Evolutionary conservation across 1,140 invertebrate genomes (phyloP).

Genomic region (Vanessa tameamea): DNA sequence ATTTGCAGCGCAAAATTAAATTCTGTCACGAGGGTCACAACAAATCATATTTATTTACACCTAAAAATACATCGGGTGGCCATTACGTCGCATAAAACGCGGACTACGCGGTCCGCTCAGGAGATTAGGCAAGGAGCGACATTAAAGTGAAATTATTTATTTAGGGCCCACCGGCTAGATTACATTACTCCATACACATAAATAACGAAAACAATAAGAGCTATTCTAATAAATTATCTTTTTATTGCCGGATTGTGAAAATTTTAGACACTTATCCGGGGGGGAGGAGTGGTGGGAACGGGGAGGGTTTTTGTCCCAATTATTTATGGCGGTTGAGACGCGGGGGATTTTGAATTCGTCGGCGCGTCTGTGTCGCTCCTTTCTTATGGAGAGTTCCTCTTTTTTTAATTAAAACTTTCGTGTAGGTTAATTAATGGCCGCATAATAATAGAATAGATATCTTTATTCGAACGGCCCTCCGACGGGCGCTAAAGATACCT

Average conservation of each 20-base stretch:
- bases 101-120: constrained; percentile 62
- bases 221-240: constrained; percentile 81
- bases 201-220: constrained; percentile 81
- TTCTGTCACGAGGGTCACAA: constrained; percentile 73
- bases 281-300: constrained; percentile 50
- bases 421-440: constrained; percentile 75
- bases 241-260: constrained; percentile 81
- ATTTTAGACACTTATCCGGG: constrained; percentile 80
- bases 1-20: constrained; percentile 76
- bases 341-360: constrained; percentile 72
- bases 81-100: constrained; percentile 69
- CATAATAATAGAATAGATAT: constrained; percentile 62
- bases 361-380: constrained; percentile 64
- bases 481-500: constrained; percentile 28
- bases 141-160: constrained; percentile 81
- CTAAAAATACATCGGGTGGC: constrained; percentile 78
- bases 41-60: constrained; percentile 81
- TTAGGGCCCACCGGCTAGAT: constrained; percentile 76
- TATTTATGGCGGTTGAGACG: constrained; percentile 78
- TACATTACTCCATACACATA: constrained; percentile 81
- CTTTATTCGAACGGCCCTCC: constrained; percentile 43
- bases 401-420: constrained; percentile 78
- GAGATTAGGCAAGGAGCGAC: constrained; percentile 80
- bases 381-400: constrained; percentile 66
- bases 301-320: constrained; percentile 73